phyloP scores from a whole-genome alignment of 2,888 invertebrate species.

The Shargacucullia verbasci region DNA sequence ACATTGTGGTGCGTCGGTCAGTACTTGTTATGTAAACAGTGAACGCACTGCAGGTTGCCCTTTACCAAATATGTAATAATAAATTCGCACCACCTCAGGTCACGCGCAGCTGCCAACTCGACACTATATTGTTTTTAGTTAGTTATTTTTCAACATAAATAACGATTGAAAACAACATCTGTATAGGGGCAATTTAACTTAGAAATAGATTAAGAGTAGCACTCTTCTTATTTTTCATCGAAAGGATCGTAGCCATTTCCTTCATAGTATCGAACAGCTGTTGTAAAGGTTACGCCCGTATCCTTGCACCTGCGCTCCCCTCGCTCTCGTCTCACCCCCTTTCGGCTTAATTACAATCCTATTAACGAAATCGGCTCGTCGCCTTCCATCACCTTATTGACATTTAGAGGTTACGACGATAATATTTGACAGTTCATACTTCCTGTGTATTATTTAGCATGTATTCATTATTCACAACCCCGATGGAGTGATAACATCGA shows the following conservation, averaged over 20 bases:
- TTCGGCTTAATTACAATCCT: constrained; percentile 80
- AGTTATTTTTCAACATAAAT: constrained; percentile 53
- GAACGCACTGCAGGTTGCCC: constrained; percentile 60
- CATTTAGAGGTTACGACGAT: constrained; percentile 64
- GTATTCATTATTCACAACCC: constrained; percentile 62
- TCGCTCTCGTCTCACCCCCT: constrained; percentile 65
- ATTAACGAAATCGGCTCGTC: constrained; percentile 77
- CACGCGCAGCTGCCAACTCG: constrained; percentile 68
- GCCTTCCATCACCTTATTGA: constrained; percentile 68
- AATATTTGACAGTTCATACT: constrained; percentile 66
- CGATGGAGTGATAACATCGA: constrained; percentile 60
- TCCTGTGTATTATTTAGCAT: constrained; percentile 60
- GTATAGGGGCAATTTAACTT: constrained; percentile 65
- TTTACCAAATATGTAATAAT: constrained; percentile 65
- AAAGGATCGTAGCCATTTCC: constrained; percentile 74
- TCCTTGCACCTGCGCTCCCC: constrained; percentile 81
- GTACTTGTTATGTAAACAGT: constrained; percentile 65
- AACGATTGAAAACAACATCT: constrained; percentile 59
- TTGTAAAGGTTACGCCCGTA: constrained; percentile 83
- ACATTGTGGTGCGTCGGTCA: constrained; percentile 70
- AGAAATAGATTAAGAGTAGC: constrained; percentile 76
- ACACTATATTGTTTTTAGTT: constrained; percentile 57
- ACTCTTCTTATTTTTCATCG: constrained; percentile 69
- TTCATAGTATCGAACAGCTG: constrained; percentile 81
- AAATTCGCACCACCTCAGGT: constrained; percentile 59